A percentile compares a stretch with the other conserved stretches of the same genome.
Conservation (phyloP, 2,113 vertebrate genomes). For the Genyomyrus donnyi region DNA sequence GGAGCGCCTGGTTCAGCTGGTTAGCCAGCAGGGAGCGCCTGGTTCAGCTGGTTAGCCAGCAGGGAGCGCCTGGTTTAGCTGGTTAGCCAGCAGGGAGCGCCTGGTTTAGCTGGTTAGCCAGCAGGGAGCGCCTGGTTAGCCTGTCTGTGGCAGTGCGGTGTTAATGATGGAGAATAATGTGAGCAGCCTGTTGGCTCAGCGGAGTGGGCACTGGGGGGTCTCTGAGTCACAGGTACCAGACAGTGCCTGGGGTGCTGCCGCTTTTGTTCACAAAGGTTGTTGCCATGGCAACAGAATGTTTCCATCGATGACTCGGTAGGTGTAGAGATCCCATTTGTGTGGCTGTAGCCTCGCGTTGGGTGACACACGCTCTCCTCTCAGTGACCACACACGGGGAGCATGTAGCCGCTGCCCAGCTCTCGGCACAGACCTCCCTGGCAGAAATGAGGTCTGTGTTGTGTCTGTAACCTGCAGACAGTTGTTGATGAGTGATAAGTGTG, state of each 20-base stretch:
- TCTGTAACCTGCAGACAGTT: neutral
- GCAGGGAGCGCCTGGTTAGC: neutral
- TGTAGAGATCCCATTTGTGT: neutral
- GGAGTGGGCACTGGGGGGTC: neutral
- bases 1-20: neutral
- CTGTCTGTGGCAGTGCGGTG: neutral
- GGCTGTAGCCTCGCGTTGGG: neutral
- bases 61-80: neutral
- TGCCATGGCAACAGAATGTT: slow-evolving; percentile 18
- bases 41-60: neutral
- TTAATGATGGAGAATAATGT: neutral
- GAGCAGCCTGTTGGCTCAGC: neutral
- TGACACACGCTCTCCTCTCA: neutral
- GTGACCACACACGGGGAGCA: neutral
- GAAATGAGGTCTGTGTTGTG: neutral
- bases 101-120: neutral
- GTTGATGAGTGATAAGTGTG: neutral
- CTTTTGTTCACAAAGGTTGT: slow-evolving; percentile 15
- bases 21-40: neutral
- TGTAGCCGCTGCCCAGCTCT: neutral
- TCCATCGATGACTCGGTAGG: slow-evolving; percentile 21
- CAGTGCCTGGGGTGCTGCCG: neutral
- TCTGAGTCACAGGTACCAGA: neutral
- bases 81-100: neutral
- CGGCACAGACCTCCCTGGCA: neutral